Evolutionary conservation across 2,888 invertebrate species (phyloP).

Genomic region (Hydrotaea cyrtoneurina): DNA sequence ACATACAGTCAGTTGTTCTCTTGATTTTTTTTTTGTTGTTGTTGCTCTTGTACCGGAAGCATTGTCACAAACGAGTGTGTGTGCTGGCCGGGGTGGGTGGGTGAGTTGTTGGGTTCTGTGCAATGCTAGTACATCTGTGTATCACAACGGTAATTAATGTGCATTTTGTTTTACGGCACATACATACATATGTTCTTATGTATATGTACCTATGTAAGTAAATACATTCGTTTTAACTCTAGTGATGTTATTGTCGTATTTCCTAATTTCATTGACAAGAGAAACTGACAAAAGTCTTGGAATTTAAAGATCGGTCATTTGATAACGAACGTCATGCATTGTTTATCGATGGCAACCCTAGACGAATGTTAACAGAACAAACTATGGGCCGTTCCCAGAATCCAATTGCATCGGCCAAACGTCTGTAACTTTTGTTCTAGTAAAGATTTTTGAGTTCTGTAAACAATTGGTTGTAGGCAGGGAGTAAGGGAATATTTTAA

Average conservation of each 20-base stretch:
- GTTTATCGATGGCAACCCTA: no score
- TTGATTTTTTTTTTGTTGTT: neutral
- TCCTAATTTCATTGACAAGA: neutral
- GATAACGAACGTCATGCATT: no score
- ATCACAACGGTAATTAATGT: constrained; percentile 57
- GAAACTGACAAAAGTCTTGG: no score
- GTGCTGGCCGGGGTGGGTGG: constrained; percentile 5
- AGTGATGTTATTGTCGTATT: neutral
- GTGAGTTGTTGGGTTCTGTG: no score
- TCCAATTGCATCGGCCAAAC: no score
- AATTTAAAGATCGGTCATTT: no score
- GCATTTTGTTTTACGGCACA: constrained; percentile 24
- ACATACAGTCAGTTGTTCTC: neutral
- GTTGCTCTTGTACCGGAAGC: neutral
- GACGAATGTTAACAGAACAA: no score
- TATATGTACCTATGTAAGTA: constrained; percentile 10
- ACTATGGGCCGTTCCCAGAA: no score
- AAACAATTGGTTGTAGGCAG: no score
- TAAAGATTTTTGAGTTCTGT: no score
- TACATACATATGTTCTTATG: neutral
- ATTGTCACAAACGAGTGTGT: neutral
- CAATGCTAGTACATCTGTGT: constrained; percentile 42
- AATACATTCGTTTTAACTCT: neutral
- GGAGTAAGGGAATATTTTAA: no score
- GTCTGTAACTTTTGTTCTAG: no score